A percentile compares a stretch with the other conserved stretches of the same genome.
phyloP scores from a whole-genome alignment of 2,888 invertebrate genomes.

The Clunio marinus region DNA sequence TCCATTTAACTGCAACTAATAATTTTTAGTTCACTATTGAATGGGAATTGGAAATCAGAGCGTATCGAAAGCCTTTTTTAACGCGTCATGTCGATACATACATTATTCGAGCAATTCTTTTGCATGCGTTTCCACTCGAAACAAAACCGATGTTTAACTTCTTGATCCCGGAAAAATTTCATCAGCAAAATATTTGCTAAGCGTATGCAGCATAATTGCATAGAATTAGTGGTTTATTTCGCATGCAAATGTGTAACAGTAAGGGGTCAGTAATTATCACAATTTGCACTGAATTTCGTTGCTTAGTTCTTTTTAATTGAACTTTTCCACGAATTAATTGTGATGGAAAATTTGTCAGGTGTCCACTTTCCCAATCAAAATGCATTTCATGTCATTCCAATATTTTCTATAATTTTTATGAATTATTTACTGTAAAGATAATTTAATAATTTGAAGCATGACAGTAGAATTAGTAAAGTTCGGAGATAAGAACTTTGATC shows the following conservation, averaged over 20 bases:
- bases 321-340: not conserved
- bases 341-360: not conserved
- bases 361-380: too few relatives aligned
- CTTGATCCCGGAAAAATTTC: not conserved
- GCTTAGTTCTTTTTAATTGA: not conserved
- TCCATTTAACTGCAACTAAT: conserved; percentile 23
- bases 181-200: conserved; percentile 7
- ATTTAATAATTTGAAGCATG: conserved; percentile 5
- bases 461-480: not conserved
- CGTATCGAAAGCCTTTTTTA: not conserved
- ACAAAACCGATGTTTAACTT: conserved; percentile 8
- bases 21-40: not conserved
- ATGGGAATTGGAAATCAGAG: conserved; percentile 11
- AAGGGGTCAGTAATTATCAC: conserved; percentile 24
- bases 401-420: not conserved
- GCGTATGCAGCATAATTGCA: conserved; percentile 17
- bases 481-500: conserved; percentile 4
- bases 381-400: too few relatives aligned
- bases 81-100: not conserved
- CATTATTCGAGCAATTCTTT: not conserved
- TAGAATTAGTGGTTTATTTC: conserved; percentile 13
- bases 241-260: not conserved
- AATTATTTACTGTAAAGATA: not conserved
- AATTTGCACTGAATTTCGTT: conserved; percentile 8
- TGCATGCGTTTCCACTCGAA: conserved; percentile 1